Evolutionary conservation across 2,888 invertebrate species (phyloP).

Genomic region (Flexamia atlantica): DNA sequence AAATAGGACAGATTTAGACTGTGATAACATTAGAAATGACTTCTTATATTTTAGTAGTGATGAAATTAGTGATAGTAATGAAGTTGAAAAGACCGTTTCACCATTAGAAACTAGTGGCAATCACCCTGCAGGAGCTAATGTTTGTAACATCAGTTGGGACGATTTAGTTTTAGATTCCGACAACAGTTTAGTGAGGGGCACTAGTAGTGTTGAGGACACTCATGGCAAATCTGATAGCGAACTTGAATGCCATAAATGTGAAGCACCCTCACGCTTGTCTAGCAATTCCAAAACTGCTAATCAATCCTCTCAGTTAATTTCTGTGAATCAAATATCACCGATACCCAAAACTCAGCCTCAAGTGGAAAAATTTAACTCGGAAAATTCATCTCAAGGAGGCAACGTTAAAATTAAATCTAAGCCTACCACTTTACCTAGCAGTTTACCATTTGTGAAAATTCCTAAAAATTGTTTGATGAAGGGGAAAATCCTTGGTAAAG

Average conservation of each 20-base stretch:
- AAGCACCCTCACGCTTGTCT: background rate
- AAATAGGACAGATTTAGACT: slow-evolving; percentile 50
- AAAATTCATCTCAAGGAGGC: background rate
- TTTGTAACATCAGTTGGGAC: slow-evolving; percentile 4
- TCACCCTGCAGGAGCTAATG: background rate
- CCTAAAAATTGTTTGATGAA: slow-evolving; percentile 61
- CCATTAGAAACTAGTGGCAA: background rate
- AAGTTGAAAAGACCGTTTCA: slow-evolving; percentile 2
- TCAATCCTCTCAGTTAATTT: background rate
- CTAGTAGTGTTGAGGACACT: background rate
- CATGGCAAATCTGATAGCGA: background rate
- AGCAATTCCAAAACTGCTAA: background rate
- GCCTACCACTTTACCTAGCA: background rate
- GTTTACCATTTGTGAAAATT: slow-evolving; percentile 58
- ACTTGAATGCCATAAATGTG: background rate
- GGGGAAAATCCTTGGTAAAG: slow-evolving; percentile 61
- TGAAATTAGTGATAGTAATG: background rate
- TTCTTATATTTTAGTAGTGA: slow-evolving; percentile 25
- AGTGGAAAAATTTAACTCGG: background rate
- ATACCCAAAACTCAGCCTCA: background rate
- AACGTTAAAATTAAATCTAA: background rate
- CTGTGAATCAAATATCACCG: background rate
- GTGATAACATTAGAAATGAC: slow-evolving; percentile 27
- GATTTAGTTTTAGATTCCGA: slow-evolving; percentile 33
- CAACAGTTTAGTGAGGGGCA: background rate